These are phyloP conservation scores for Mizuhopecten yessoensis DNA, from an alignment of 1,140 invertebrate genomes.

Conservation along the genomic window DNA sequence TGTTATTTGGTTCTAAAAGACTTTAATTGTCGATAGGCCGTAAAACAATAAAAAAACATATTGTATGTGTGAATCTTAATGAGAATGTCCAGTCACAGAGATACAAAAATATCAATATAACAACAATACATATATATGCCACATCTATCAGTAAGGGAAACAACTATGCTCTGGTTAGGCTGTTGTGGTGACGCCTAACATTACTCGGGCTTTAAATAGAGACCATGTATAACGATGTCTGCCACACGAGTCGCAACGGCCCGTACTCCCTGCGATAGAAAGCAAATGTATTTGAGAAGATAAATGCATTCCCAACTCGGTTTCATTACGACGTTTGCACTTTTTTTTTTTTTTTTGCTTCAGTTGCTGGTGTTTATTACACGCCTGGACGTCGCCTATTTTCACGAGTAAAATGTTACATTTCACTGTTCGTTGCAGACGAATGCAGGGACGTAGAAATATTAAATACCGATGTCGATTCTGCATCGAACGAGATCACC, in stretches of 20 bases:
- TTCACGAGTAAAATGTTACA: neutral
- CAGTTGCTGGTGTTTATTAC: neutral
- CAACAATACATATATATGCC: too few species aligned
- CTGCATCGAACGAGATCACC: neutral
- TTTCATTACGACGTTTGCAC: neutral
- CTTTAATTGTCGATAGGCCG: too few species aligned
- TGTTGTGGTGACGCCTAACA: neutral
- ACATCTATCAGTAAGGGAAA: neutral
- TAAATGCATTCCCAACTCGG: neutral
- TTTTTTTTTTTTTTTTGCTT: conserved; percentile 1
- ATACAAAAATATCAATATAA: too few species aligned
- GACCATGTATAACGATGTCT: neutral
- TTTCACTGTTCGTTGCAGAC: neutral
- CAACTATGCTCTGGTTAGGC: neutral
- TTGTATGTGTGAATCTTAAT: too few species aligned
- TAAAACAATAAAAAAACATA: too few species aligned
- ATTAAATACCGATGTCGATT: neutral
- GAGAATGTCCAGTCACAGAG: too few species aligned
- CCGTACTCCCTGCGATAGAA: neutral
- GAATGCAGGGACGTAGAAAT: neutral
- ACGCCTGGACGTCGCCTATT: neutral
- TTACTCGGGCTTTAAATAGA: neutral
- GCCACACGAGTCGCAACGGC: neutral
- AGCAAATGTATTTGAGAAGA: neutral
- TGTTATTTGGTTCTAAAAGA: too few species aligned